Percentiles rank a stretch among this genome's conserved stretches.
Conservation (phyloP, 2,113 vertebrate species). For the Laticauda laticaudata region DNA sequence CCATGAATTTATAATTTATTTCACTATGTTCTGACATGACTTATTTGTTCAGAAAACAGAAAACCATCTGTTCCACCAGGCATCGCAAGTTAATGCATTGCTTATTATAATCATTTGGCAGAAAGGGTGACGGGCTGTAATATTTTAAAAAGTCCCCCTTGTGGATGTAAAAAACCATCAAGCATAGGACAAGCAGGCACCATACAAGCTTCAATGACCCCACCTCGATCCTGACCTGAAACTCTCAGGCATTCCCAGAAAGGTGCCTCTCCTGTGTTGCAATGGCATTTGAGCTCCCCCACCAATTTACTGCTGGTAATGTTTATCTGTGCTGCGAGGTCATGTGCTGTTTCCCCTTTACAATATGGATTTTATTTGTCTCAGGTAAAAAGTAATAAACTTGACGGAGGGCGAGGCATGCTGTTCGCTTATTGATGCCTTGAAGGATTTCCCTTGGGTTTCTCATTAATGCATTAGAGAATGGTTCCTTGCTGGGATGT, state of each 20-base stretch:
- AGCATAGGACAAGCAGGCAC: neutral
- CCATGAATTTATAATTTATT: conserved; percentile 18
- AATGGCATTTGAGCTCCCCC: neutral
- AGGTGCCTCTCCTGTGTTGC: neutral
- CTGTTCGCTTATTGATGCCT: conserved; percentile 34
- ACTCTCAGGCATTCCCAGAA: neutral
- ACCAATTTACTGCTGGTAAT: neutral
- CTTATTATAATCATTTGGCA: neutral
- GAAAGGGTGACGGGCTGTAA: neutral
- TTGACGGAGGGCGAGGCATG: neutral
- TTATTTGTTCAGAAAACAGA: conserved; percentile 38
- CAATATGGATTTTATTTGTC: conserved; percentile 37
- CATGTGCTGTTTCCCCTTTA: conserved; percentile 4
- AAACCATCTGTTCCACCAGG: conserved; percentile 40
- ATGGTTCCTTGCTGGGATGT: conserved; percentile 36
- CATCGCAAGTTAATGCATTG: conserved; percentile 23
- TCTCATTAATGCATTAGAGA: conserved; percentile 47
- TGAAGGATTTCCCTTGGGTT: conserved; percentile 41
- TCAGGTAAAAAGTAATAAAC: conserved; percentile 42
- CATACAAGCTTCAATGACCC: accelerated
- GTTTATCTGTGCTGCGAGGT: conserved; percentile 21
- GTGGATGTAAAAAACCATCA: neutral
- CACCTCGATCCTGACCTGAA: neutral
- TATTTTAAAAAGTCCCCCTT: neutral
- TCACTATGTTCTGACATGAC: neutral